Evolutionary conservation across 2,113 vertebrate species (phyloP).

Genomic region (Euleptes europaea): DNA sequence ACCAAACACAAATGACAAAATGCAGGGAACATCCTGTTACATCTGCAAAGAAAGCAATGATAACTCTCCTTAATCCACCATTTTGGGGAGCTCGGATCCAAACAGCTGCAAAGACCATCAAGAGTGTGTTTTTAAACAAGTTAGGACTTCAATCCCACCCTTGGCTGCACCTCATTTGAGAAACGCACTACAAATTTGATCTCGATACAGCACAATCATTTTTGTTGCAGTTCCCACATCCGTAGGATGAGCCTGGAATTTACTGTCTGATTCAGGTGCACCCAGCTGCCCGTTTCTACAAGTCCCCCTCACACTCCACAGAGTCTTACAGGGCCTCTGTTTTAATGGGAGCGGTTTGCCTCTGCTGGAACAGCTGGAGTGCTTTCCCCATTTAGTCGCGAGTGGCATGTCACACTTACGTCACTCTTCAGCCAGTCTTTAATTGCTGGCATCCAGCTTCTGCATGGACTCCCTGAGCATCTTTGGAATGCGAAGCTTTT

Average conservation of each 20-base stretch:
- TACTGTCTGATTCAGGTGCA: background rate
- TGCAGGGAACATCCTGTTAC: background rate
- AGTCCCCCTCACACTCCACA: background rate
- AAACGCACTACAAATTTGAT: background rate
- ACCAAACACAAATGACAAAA: background rate
- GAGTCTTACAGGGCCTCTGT: background rate
- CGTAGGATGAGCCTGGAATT: background rate
- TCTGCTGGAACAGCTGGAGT: background rate
- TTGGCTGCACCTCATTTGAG: too few relatives aligned
- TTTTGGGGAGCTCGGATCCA: background rate
- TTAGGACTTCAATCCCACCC: background rate
- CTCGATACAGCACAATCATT: background rate
- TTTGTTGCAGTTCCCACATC: background rate
- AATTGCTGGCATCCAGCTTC: constrained; percentile 31
- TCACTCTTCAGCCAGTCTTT: background rate
- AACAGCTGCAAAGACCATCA: background rate
- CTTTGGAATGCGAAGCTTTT: constrained; percentile 40
- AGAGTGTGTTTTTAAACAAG: background rate
- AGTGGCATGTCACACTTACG: background rate
- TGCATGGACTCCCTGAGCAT: constrained; percentile 7
- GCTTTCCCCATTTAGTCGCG: background rate
- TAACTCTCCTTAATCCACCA: background rate
- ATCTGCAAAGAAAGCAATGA: background rate
- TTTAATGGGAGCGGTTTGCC: background rate
- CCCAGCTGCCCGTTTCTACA: constrained; percentile 2